Evolutionary conservation across 2,888 invertebrate genomes (phyloP).

Genomic region (Corythucha ciliata): DNA sequence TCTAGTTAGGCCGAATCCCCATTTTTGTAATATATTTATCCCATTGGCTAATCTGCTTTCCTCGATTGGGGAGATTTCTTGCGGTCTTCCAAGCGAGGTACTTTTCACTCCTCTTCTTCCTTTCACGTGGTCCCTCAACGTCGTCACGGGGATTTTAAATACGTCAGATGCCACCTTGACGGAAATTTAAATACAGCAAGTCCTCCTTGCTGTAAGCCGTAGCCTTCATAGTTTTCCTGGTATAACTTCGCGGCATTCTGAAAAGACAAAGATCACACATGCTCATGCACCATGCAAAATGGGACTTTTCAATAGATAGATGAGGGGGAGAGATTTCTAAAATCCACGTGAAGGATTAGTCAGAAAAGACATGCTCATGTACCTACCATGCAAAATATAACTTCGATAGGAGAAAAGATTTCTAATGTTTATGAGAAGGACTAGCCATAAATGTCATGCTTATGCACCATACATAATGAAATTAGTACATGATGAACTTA

Average conservation of each 20-base stretch:
- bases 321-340: too few relatives aligned
- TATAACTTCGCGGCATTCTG: slow-evolving; percentile 22
- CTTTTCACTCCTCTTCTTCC: slow-evolving; percentile 32
- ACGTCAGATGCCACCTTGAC: slow-evolving; percentile 24
- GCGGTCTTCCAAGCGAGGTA: slow-evolving; percentile 33
- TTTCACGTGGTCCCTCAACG: slow-evolving; percentile 31
- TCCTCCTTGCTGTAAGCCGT: slow-evolving; percentile 22
- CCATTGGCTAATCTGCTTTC: slow-evolving; percentile 35
- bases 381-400: too few relatives aligned
- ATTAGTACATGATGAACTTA: too few relatives aligned
- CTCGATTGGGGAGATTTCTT: slow-evolving; percentile 34
- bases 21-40: slow-evolving; percentile 37
- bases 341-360: too few relatives aligned
- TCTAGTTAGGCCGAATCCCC: slow-evolving; percentile 39
- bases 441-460: too few relatives aligned
- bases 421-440: too few relatives aligned
- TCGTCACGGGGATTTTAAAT: slow-evolving; percentile 30
- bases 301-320: too few relatives aligned
- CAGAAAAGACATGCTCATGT: too few relatives aligned
- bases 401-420: too few relatives aligned
- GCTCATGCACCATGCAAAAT: slow-evolving; percentile 4
- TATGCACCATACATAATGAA: too few relatives aligned
- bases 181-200: slow-evolving; percentile 22
- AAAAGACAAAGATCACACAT: too few relatives aligned
- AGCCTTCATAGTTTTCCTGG: slow-evolving; percentile 20